Evolutionary conservation across 2,113 vertebrate genomes (phyloP), one percentile per base, ranked within the genome.

Genomic region (Eleginops maclovinus): DNA sequence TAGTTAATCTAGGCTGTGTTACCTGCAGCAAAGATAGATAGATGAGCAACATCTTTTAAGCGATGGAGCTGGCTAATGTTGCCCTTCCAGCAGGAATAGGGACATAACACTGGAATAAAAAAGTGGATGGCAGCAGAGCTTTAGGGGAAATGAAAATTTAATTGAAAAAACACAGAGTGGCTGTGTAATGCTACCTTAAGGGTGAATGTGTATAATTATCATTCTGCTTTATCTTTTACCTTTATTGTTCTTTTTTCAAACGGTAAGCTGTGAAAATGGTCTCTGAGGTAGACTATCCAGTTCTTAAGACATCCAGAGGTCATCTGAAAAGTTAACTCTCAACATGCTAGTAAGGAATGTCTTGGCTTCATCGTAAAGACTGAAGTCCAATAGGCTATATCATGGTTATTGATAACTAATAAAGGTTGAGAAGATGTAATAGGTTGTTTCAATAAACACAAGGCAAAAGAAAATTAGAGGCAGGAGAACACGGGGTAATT

Each of bases 1-100:
- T 75, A 84, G 63, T 84, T 87, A 63, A 84, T 85, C 76, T 72
- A 24, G 50, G 77, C 75, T 62, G 17, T 82, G 88, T 73, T 77
- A 68, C 70, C 73, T 71, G 75, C 55, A 79, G 74, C 64, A 7
- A 70, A 50, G 55, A 44, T 44, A 4, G 61, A 87, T 51, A 60
- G 55, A 84, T 82, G 71, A 63, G 17, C 28, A 73, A 65, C 31
- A 41, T 77, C 72, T 68, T 44, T 82, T 16, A 66, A 62, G 43
- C 16, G 61, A 4, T 50, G 46, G 46, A 41, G 13, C 71, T 44
- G 44, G 77, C 36, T 51, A 72, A 71, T 0, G 0, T 19, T 61
- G 36, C 82, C 46, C 73, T 8, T 36, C 0, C 0, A 68, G 79
- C 58, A 54, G 14, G 26, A 17, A 72, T 17, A 9, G 26, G 28